A percentile compares a stretch with the other conserved stretches of the same genome.
phyloP scores from a whole-genome alignment of 2,113 vertebrate species.

The Penelope pileata region DNA sequence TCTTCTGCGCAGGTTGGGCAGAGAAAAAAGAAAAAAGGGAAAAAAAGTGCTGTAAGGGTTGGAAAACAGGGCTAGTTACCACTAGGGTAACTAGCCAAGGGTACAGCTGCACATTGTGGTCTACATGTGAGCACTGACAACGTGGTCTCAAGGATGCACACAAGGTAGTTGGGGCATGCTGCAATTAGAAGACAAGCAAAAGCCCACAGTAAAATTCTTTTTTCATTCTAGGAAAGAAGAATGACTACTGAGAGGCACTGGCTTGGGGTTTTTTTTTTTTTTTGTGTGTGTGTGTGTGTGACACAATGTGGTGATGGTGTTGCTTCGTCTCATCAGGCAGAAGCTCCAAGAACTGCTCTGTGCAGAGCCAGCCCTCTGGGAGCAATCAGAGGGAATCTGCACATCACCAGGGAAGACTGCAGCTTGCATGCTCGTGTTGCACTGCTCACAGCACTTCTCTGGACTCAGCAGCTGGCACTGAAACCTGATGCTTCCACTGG shows the following conservation, averaged over 20 bases:
- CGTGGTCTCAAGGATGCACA: background rate
- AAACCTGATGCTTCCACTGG: background rate
- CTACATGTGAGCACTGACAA: fast-evolving
- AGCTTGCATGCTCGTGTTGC: fast-evolving
- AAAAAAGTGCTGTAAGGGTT: background rate
- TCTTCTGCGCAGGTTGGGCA: background rate
- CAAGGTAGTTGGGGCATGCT: background rate
- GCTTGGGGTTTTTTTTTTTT: too few relatives aligned
- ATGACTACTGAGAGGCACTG: background rate
- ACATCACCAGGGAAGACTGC: background rate
- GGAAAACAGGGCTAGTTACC: fast-evolving
- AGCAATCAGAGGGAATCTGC: background rate
- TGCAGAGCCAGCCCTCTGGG: background rate
- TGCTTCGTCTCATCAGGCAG: background rate
- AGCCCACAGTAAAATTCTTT: background rate
- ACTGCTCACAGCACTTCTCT: background rate
- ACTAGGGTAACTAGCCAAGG: fast-evolving
- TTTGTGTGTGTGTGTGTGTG: background rate
- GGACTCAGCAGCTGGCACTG: background rate
- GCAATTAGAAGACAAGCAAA: background rate
- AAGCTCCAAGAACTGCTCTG: background rate
- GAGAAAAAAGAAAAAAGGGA: background rate
- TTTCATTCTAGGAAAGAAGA: background rate
- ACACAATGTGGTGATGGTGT: fast-evolving
- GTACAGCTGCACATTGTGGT: background rate